Evolutionary conservation across 1,140 invertebrate genomes (phyloP), one percentile per base, ranked within the genome.

Genomic region (Psilanteris sp.): DNA sequence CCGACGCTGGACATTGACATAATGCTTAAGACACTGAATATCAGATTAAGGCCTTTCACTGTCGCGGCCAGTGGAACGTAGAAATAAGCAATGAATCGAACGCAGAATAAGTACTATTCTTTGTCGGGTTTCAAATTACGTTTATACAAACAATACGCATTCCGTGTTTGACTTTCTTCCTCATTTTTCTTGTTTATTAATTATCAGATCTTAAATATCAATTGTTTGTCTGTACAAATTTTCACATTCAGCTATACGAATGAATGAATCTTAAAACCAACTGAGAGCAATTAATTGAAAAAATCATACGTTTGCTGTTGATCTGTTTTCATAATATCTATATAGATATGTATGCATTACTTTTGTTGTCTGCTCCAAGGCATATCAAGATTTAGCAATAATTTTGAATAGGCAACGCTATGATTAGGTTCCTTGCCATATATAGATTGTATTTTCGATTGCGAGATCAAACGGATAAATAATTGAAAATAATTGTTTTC

Each of bases 31-130:
- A 70, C 73, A 61, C 50, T 76, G 62, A 64, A 70, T 70, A 54
- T 76, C 16, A 64, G 37, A 76, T 70, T 66, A 70, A 70, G 44
- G 44, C 64, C 66, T 76, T 76, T 76, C 66, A 76, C 73, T 76
- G 50, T 76, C 59, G 52, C 32, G 32, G 39, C 59, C 24, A 39
- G 13, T 66, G 8, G 36, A 48, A 50, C 52, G 73, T 29, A 31
- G 48, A 57, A 61, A 54, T 32, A 37, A 57, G 20, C 39, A 16
- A 34, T 34, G 37, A 41, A 39, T 36, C 14, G 32, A 61, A 52
- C 18, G 11, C 15, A 24, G 31, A 68, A 32, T 20, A 20, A 5
- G n/a, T n/a, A n/a, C n/a, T n/a, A n/a, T n/a, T n/a, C n/a, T n/a
- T n/a, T n/a, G n/a, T n/a, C n/a, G n/a, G n/a, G n/a, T n/a, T n/a